Conservation (phyloP, 2,888 invertebrate genomes). For the Campaea margaritaria region DNA sequence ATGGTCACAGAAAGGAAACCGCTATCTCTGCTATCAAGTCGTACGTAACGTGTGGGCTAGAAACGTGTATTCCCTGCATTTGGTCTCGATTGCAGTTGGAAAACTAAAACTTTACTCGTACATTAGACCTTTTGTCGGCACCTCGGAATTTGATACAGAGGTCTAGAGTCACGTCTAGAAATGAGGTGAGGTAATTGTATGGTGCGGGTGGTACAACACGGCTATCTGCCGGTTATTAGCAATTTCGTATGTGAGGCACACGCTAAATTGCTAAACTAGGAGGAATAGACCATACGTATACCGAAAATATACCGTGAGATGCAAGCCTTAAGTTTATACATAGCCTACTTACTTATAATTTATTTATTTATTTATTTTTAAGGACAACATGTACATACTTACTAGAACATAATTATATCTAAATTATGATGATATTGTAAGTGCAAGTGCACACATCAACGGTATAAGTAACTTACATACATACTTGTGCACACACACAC, state of each 20-base stretch:
- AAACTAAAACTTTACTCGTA: constrained; percentile 5
- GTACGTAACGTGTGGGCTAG: constrained; percentile 16
- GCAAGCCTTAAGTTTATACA: background rate
- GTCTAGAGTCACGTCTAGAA: constrained; percentile 52
- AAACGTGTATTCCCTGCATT: constrained; percentile 5
- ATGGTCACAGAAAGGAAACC: constrained; percentile 32
- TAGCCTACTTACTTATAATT: no score
- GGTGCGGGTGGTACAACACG: constrained; percentile 48
- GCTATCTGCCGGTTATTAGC: constrained; percentile 62
- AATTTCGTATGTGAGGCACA: constrained; percentile 74
- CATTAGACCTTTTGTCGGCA: constrained; percentile 16
- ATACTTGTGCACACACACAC: no score
- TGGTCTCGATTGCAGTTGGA: constrained; percentile 18
- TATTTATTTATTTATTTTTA: no score
- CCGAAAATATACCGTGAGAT: constrained; percentile 6
- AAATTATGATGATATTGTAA: no score
- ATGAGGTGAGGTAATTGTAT: constrained; percentile 56
- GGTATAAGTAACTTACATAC: no score
- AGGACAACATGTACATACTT: no score
- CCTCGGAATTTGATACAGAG: constrained; percentile 13
- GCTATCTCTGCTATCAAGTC: constrained; percentile 22
- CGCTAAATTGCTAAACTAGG: constrained; percentile 56
- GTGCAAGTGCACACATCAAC: no score
- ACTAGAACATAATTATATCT: no score
- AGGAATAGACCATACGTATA: constrained; percentile 48